These are phyloP conservation scores for Lordiphosa clarofinis DNA, from an alignment of 1,140 invertebrate genomes.

Conservation along the genomic window DNA sequence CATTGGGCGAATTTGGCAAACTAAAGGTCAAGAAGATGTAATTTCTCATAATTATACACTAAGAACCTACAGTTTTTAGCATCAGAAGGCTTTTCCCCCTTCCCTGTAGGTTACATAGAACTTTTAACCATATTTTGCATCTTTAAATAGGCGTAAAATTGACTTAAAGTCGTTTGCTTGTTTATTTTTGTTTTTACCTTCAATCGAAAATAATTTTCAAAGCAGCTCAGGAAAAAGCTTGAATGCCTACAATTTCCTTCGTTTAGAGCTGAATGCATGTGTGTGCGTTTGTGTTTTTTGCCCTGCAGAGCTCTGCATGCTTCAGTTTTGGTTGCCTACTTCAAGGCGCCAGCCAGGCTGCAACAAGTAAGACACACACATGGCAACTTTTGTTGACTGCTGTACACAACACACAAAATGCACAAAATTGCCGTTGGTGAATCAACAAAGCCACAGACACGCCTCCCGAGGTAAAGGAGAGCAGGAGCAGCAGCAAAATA, in stretches of 20 bases:
- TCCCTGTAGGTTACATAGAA: too few species aligned
- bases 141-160: neutral
- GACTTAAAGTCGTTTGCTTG: neutral
- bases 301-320: conserved; percentile 17
- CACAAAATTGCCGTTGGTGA: conserved; percentile 59
- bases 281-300: neutral
- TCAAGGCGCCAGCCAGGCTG: conserved; percentile 33
- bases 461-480: conserved; percentile 9
- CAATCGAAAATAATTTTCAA: conserved; percentile 65
- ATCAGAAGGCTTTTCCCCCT: too few species aligned
- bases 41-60: too few species aligned
- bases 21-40: too few species aligned
- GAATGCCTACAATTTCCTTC: conserved; percentile 1
- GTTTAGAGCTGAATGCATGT: conserved; percentile 1
- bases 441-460: conserved; percentile 46
- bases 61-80: too few species aligned
- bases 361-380: conserved; percentile 57
- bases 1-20: too few species aligned
- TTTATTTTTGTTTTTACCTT: conserved; percentile 67
- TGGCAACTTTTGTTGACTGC: conserved; percentile 21
- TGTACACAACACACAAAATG: conserved; percentile 26
- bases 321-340: conserved; percentile 13
- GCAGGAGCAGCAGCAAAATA: conserved; percentile 23
- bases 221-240: conserved; percentile 28
- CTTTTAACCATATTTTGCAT: neutral